Base-by-base conservation (phyloP, 1,140 invertebrate genomes). In the Aradophagus sp. region DNA sequence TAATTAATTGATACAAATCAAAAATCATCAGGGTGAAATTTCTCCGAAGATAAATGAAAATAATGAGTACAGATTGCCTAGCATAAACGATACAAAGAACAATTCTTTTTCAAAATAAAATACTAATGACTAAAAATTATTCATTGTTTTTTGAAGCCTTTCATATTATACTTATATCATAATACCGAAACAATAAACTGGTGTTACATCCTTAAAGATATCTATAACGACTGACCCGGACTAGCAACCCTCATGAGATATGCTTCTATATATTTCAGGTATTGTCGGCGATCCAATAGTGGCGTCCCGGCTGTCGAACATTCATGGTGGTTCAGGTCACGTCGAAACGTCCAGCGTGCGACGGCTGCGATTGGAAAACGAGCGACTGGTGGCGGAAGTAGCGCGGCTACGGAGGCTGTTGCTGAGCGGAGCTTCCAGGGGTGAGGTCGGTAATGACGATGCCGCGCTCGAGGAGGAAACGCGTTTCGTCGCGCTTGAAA, bases 361-460 rank as follows among this genome's bases (percentile, higher is more conserved):
- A 15, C 82, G 90, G 52, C 79, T 93, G 4, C 87, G 90, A 32
- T 75, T 89, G 45, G 89, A 92, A 73, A 92, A 93, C 69, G 89
- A 91, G 62, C 86, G 87, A 42, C 81, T 93, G n/a, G 89, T 89
- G 41, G 87, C 88, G 16, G 91, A 93, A 77, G 85, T 92, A 1
- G 85, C 88, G 1, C 85, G 90, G 70, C 78, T 92, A 35, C 84
- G 88, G 19, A 81, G 88, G 41, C 74, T 90, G 50, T 80, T 90
- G 16, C 84, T 90, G 14, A 87, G 87, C 17, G 89, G 88, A 0
- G 89, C 89, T n/a, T 88, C 88, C 23, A 80, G 88, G 0, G 88
- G 87, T 0, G 87, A 89, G 31, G 87, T 87, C 6, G 88, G 87
- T 8, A 74, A 79, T 20, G 84, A 83, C 35, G 86, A 85, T 41